These are phyloP conservation scores for Noctua comes DNA, from an alignment of 2,888 invertebrate species.

Conservation along the genomic window DNA sequence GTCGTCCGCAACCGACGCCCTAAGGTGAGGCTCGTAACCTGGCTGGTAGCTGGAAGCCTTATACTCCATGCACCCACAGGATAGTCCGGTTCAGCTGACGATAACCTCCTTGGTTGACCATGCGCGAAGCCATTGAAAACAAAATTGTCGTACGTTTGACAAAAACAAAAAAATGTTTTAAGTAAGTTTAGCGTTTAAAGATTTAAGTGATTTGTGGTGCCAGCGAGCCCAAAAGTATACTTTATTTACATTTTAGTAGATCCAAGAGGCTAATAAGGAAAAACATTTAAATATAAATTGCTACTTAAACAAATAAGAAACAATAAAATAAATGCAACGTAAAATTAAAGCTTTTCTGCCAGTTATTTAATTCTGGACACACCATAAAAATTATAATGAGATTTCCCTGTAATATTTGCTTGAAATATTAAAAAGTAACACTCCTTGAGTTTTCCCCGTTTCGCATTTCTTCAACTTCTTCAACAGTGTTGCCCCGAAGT, in stretches of 20 bases:
- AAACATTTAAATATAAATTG: conserved; percentile 40
- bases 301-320: conserved; percentile 17
- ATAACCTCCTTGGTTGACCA: too few relatives aligned
- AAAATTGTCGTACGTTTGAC: neutral
- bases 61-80: neutral
- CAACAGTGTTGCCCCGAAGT: too few relatives aligned
- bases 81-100: too few relatives aligned
- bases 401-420: neutral
- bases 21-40: neutral
- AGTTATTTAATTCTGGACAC: conserved; percentile 3
- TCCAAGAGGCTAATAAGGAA: conserved; percentile 11
- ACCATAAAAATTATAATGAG: conserved; percentile 25
- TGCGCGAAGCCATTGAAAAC: neutral
- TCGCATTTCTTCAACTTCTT: too few relatives aligned
- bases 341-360: conserved; percentile 23
- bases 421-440: neutral
- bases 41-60: neutral
- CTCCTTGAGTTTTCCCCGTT: neutral
- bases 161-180: neutral
- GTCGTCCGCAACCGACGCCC: neutral
- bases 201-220: neutral
- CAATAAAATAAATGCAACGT: conserved; percentile 8
- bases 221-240: neutral
- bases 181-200: neutral
- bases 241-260: conserved; percentile 2